Conservation (phyloP, 2,113 vertebrate species). For the Actenoides hombroni region DNA sequence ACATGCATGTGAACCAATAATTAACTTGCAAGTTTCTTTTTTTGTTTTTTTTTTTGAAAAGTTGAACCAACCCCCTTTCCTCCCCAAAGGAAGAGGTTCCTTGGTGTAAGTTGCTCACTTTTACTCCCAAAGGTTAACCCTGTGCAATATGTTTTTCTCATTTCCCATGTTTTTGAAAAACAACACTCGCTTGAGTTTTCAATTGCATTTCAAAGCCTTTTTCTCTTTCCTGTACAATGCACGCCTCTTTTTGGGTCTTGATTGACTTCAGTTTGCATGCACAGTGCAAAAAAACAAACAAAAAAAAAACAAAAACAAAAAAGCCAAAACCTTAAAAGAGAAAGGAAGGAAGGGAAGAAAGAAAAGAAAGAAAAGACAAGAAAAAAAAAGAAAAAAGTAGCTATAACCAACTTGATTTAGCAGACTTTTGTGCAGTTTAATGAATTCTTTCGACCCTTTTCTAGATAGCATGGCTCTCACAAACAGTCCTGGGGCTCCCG, state of each 20-base stretch:
- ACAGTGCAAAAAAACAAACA: constrained; percentile 84
- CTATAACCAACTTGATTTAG: constrained; percentile 58
- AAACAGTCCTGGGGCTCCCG: constrained; percentile 66
- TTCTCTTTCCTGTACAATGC: constrained; percentile 92
- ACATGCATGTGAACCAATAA: constrained; percentile 83
- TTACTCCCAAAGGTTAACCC: constrained; percentile 77
- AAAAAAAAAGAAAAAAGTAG: neutral
- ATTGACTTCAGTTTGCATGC: constrained; percentile 99
- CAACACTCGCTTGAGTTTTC: constrained; percentile 85
- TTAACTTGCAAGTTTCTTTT: constrained; percentile 78
- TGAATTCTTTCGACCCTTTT: constrained; percentile 66
- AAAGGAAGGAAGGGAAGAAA: constrained; percentile 52
- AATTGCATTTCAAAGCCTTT: constrained; percentile 92
- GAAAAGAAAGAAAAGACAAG: constrained; percentile 1
- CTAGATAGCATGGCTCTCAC: constrained; percentile 83
- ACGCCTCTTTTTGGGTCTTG: constrained; percentile 96
- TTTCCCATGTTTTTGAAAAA: constrained; percentile 80
- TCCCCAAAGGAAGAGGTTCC: constrained; percentile 68
- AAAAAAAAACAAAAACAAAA: neutral
- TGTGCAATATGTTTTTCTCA: constrained; percentile 81
- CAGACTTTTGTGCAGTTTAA: constrained; percentile 62
- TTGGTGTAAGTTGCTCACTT: constrained; percentile 80
- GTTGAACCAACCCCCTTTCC: constrained; percentile 65
- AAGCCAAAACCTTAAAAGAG: constrained; percentile 27
- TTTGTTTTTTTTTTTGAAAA: constrained; percentile 69